Base-by-base conservation (phyloP, 2,113 vertebrate species). In the Lamprotornis superbus region DNA sequence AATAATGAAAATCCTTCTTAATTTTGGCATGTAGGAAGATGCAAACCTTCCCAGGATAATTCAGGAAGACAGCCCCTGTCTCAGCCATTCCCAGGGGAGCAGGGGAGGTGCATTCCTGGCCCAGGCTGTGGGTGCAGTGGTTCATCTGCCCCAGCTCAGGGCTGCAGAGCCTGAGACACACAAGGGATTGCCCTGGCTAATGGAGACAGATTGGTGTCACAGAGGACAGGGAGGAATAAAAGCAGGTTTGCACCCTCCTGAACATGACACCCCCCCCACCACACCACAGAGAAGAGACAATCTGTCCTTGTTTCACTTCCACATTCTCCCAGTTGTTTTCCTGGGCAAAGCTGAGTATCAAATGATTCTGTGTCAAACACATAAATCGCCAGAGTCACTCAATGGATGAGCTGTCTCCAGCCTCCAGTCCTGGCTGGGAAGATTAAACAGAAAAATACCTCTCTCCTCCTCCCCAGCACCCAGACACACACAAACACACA, bases 241-340 rank as follows among this genome's bases (percentile, higher is more conserved):
- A 65, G 44, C 59, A 95, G 46, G 46, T 94, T 39, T 95, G 88
- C 83, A 88, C 31, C 85, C 88, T 92, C 68, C 87, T 77, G 77
- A 87, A 93, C 55, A 53, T 25, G 60, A 89, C 75, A 89, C 44
- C 9, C 78, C 61, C 50, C 5, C 53, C 28, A 7, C 10, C 69
- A 31, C 57, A 9, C 5, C 14, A 65, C 3, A 0, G 7, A 16
- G 4, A 49, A 69, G 68, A 60, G 82, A 89, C 39, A 79, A 44
- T 49, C 82, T 83, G 59, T 79, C 87, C 80, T 96, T 80, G 76
- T 63, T 89, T 92, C 47, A 42, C 46, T 89, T 63, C 46, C 68
- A 35, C 64, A 56, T 76, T 93, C 93, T 31, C 59, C 52, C 57
- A 3, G 50, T 6, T 78, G 69, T 83, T 93, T 86, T 49, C n/a